phyloP scores from a whole-genome alignment of 2,888 invertebrate genomes.

The Conops quadrifasciatus region DNA sequence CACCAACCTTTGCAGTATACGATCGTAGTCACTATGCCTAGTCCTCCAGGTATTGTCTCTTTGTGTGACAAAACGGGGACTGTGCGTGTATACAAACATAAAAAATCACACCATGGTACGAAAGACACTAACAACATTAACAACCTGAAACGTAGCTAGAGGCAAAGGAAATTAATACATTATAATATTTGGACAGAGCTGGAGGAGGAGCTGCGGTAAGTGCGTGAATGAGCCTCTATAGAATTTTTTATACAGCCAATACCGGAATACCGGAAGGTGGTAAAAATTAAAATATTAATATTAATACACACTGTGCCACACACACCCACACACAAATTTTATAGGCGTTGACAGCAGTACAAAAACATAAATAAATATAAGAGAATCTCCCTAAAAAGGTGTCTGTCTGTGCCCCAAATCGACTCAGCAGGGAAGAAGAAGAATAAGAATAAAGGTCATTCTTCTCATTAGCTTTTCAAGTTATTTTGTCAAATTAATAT shows the following conservation, averaged over 20 bases:
- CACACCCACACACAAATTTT: too few species aligned
- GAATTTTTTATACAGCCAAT: too few species aligned
- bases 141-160: too few species aligned
- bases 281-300: conserved; percentile 53
- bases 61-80: conserved; percentile 38
- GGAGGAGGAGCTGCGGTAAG: not conserved
- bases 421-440: not conserved
- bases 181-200: too few species aligned
- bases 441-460: conserved; percentile 11
- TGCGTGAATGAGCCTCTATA: too few species aligned
- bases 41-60: too few species aligned
- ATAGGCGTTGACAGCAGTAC: conserved; percentile 8
- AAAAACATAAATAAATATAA: not conserved
- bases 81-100: conserved; percentile 23
- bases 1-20: too few species aligned
- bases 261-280: conserved; percentile 47
- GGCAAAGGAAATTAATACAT: too few species aligned
- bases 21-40: too few species aligned
- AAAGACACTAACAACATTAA: too few species aligned
- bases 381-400: not conserved
- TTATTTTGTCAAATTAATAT: too few species aligned
- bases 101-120: not conserved
- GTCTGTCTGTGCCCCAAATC: not conserved
- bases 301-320: conserved; percentile 47
- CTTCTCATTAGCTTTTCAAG: too few species aligned